These are phyloP conservation scores for Acyrthosiphon pisum DNA, from an alignment of 1,140 invertebrate genomes.

Conservation along the genomic window DNA sequence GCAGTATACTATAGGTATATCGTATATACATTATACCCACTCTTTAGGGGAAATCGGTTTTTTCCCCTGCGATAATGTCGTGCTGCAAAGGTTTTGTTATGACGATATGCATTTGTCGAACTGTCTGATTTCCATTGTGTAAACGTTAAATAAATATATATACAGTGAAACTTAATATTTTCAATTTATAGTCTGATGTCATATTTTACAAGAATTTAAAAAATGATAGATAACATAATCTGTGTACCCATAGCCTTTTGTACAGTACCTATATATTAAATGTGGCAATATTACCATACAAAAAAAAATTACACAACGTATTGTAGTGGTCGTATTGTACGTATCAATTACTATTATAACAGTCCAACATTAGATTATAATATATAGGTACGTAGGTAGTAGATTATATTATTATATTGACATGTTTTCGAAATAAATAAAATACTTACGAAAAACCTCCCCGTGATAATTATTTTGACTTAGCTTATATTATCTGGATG, in stretches of 20 bases:
- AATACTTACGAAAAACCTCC: background rate
- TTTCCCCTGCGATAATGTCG: background rate
- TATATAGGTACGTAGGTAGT: background rate
- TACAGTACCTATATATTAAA: no score
- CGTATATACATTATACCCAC: background rate
- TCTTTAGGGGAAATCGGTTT: conserved; percentile 4
- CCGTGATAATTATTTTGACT: background rate
- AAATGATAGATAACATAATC: no score
- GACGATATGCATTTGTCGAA: background rate
- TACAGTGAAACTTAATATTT: background rate
- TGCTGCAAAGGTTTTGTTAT: conserved; percentile 6
- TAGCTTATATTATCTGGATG: background rate
- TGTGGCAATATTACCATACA: background rate
- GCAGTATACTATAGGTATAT: background rate
- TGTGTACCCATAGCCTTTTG: no score
- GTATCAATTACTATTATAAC: background rate
- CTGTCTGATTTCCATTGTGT: background rate
- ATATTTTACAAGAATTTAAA: background rate
- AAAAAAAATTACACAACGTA: background rate
- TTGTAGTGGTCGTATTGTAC: no score
- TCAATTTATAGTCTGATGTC: background rate
- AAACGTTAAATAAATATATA: background rate
- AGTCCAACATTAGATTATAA: background rate
- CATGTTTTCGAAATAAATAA: background rate
- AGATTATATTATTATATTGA: background rate